A percentile compares a stretch with the other conserved stretches of the same genome.
Conservation (phyloP, 1,140 invertebrate genomes). For the Trichonephila clavipes region DNA sequence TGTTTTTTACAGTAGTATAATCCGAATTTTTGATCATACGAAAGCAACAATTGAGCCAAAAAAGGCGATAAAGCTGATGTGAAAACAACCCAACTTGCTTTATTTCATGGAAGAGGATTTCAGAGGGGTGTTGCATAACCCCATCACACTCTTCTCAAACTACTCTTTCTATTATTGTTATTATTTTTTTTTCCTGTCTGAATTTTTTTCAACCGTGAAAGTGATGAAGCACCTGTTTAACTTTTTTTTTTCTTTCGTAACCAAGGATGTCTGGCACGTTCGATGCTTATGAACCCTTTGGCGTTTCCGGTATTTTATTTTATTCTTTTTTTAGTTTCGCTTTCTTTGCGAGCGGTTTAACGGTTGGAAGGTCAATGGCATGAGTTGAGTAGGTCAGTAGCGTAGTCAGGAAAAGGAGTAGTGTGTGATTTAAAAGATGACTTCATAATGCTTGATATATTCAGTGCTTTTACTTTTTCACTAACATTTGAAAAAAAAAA, state of each 20-base stretch:
- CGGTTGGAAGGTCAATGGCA: slow-evolving; percentile 50
- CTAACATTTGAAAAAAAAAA: background rate
- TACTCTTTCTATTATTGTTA: slow-evolving; percentile 46
- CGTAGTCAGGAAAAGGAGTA: background rate
- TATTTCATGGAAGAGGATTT: slow-evolving; percentile 20
- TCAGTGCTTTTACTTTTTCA: background rate
- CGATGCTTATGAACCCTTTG: slow-evolving; percentile 65
- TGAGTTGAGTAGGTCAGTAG: slow-evolving; percentile 30
- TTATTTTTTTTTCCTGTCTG: slow-evolving; percentile 27
- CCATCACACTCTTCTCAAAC: slow-evolving; percentile 6
- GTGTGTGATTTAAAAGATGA: too few species aligned
- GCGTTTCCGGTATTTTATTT: slow-evolving; percentile 40
- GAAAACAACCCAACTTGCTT: background rate
- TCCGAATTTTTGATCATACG: too few species aligned
- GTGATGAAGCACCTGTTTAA: slow-evolving; percentile 62
- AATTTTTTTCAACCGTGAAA: slow-evolving; percentile 71
- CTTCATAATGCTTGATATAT: background rate
- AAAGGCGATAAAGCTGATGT: slow-evolving; percentile 16
- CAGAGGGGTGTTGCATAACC: slow-evolving; percentile 61
- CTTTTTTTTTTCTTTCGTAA: slow-evolving; percentile 15
- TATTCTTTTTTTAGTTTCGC: slow-evolving; percentile 40
- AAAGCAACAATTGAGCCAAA: slow-evolving; percentile 2
- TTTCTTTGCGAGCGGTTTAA: slow-evolving; percentile 37
- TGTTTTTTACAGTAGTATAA: too few species aligned
- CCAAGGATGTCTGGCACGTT: slow-evolving; percentile 25